Evolutionary conservation across 2,113 vertebrate species (phyloP).

Genomic region (Vanacampus margaritifer): DNA sequence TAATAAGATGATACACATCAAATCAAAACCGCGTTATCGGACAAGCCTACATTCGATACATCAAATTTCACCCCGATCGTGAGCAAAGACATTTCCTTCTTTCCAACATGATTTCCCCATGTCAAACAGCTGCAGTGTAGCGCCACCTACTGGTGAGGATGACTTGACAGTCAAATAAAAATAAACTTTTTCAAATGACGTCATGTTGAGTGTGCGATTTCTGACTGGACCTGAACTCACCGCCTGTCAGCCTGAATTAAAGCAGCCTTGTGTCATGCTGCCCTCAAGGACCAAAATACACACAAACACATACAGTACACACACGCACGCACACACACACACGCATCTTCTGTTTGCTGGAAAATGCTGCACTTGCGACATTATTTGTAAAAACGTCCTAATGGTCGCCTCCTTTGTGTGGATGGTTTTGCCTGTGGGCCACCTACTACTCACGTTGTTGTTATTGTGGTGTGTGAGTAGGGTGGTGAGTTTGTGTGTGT

Average conservation of each 20-base stretch:
- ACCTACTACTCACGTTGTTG: slow-evolving; percentile 47
- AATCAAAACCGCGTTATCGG: no score
- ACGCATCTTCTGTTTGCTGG: background rate
- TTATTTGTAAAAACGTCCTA: slow-evolving; percentile 42
- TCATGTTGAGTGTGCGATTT: background rate
- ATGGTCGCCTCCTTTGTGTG: slow-evolving; percentile 59
- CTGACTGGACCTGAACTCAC: slow-evolving; percentile 11
- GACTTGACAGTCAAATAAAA: background rate
- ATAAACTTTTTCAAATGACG: background rate
- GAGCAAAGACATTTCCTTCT: no score
- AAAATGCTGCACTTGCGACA: slow-evolving; percentile 11
- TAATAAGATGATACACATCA: no score
- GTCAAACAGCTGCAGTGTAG: no score
- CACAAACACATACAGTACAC: background rate
- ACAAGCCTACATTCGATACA: no score
- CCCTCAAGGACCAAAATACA: background rate
- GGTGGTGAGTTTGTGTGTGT: slow-evolving; percentile 40
- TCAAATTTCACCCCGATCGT: no score
- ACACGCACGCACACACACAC: background rate
- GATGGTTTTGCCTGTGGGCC: slow-evolving; percentile 48
- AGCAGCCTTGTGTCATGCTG: background rate
- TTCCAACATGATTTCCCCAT: no score
- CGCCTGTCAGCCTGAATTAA: background rate
- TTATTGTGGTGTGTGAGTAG: slow-evolving; percentile 43
- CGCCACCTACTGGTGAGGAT: no score